Base-by-base conservation (phyloP, 2,113 vertebrate genomes). In the Laterallus jamaicensis region DNA sequence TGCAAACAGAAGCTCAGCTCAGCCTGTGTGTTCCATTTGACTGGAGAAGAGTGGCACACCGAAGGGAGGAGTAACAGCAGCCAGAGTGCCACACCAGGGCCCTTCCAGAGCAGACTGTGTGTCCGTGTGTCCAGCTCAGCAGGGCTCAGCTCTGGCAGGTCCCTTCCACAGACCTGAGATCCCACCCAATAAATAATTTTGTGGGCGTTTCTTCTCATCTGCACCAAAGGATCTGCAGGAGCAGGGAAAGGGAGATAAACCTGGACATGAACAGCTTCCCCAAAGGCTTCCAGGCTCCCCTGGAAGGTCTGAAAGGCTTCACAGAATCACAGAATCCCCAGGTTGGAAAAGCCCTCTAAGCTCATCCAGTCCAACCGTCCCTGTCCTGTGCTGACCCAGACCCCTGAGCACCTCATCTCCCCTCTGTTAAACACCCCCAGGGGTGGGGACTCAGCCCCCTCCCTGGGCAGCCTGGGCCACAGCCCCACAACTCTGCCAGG, bases 281-380 rank as follows among this genome's bases (percentile, higher is more conserved):
- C 67, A n/a, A 44, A 31, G 55, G 24, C 42, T 44, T 19, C 35
- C 40, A 28, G 22, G 12, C 20, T 42, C 32, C 42, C 15, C 26
- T 42, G 40, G 25, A n/a, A 80, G 18, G 28, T 32, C 19, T 52
- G 25, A 31, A 29, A n/a, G 22, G 14, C 22, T 19, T 17, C 1
- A 0, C 0, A 3, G 35, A 6, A 17, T 44, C 42, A 44, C 42
- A 44, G 42, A 17, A 6, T 17, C 42, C 12, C 42, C 15, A 16
- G 15, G 42, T 16, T 16, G 16, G 42, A 44, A 44, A 44, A 44
- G 42, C 15, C 42, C 42, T 44, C 17, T 17, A 44, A 44, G 42
- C 15, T 44, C 42, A 16, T 42, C 13, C 13, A 44, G 42, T 44
- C 42, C 16, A 44, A 44, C 16, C 42, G 42, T 44, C 42, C 42